These are phyloP conservation scores for Dinomys branickii DNA, from an alignment of 2,113 vertebrate species.

Conservation along the genomic window DNA sequence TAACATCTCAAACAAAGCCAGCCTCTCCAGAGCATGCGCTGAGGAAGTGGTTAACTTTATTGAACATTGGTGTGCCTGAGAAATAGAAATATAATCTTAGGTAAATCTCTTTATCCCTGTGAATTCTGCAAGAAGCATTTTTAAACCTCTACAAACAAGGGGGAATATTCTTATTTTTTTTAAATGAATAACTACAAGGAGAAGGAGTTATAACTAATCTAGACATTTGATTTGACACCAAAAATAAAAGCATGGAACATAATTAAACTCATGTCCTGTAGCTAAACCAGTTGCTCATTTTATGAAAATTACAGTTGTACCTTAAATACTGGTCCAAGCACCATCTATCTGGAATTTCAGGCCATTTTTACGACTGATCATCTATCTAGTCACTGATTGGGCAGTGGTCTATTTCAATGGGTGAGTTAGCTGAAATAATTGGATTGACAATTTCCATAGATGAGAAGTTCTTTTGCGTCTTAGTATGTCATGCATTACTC, in stretches of 20 bases:
- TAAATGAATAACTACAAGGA: not conserved
- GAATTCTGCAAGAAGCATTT: conserved; percentile 26
- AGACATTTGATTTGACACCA: conserved; percentile 29
- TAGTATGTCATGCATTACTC: conserved; percentile 23
- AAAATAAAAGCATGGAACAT: not conserved
- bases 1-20: not conserved
- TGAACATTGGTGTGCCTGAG: conserved; percentile 25
- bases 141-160: not conserved
- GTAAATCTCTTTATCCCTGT: conserved; percentile 29
- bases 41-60: conserved; percentile 34
- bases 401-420: conserved; percentile 12
- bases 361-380: conserved; percentile 9
- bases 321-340: not conserved
- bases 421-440: conserved; percentile 56
- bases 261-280: not conserved
- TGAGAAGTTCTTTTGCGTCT: conserved; percentile 13
- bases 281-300: not conserved
- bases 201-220: not conserved
- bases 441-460: conserved; percentile 48
- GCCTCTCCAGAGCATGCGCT: not conserved
- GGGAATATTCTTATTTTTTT: not conserved
- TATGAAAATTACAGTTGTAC: not conserved
- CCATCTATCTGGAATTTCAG: not conserved
- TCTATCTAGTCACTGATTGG: not conserved
- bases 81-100: conserved; percentile 13